Base-by-base conservation (phyloP, 2,888 invertebrate species). In the Ormyrus rosae region DNA sequence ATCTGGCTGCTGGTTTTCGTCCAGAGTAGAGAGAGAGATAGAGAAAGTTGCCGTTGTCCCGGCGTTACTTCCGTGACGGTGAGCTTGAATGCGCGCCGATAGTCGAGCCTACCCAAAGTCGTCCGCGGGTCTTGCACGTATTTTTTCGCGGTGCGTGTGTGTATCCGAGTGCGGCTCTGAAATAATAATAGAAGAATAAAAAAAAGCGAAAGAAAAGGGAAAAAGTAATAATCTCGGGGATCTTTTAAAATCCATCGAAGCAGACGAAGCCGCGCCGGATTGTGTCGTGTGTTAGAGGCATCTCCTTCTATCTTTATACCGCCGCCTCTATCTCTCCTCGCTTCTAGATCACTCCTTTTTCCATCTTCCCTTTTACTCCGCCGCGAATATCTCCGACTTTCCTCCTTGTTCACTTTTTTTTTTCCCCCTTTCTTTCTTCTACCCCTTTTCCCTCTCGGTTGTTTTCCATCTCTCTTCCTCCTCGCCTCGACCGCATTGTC, bases 181-280 rank as follows among this genome's bases (percentile, higher is more conserved):
- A 81, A 90, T 87, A 88, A 90, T 89, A 89, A 90, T 87, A 88
- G 87, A 86, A 88, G 87, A 87, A 89, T 87, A 86, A 89, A 89
- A 19, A 19, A 34, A 89, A 86, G 72, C 84, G 84, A 86, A 85
- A 86, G 87, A 87, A 86, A 88, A 87, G 85, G 85, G 86, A 87
- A 89, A 89, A 90, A 91, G 90, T 90, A 90, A 91, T 91, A 91
- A 91, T 91, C 91, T 90, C 88, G 85, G 90, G 88, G 90, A 90
- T 90, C 91, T 91, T 91, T 91, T 90, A 91, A 91, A 90, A 90
- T 88, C 89, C 90, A 91, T 89, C 90, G 90, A 88, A 90, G 90
- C 91, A 90, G 88, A 91, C 87, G 85, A 87, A 89, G 87, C 90
- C 87, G 88, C 87, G 88, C 85, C 86, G 88, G 90, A 90, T 90